Base-by-base conservation (phyloP, 64 coral and sea anemone genomes). In the Pachyseris speciosa region DNA sequence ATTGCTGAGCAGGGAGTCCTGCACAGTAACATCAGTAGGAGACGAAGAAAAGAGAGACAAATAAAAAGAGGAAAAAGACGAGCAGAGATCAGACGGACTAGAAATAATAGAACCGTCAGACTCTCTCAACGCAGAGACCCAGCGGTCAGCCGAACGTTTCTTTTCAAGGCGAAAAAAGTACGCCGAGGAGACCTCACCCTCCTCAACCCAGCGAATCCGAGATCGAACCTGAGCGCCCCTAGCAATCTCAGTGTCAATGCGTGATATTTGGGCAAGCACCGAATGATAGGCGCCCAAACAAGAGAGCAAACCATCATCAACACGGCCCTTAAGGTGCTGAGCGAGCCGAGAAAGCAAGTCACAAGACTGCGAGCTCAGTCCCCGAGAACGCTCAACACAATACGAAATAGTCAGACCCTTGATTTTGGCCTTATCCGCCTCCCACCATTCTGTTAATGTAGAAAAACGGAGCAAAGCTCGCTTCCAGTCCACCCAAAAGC, bases 371-470 rank as follows among this genome's bases (percentile, higher is more conserved):
- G 34, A 16, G 2, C 16, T 30, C 1, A 19, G n/a, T n/a, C n/a
- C 38, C 2, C 20, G 37, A 31, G 37, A 24, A 26, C 43, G 37
- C 25, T 6, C 12, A 16, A 8, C 15, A 24, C 72, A 69, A 64
- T 49, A 90, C 5, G 6, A 28, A 6, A 78, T 64, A 34, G 87
- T 38, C 12, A 78, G 24, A 7, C 63, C 74, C 32, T 78, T 63
- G 9, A 90, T 78, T 9, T 37, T 9, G 25, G 20, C 6, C 29
- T 90, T 90, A 1, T 74, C 87, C 8, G 36, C 63, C 4, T 90
- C 87, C 87, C 87, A 90, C 87, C 87, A 90, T 10, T 84, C 41
- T 4, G 53, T 29, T 4, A 80, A 55, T 19, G 91, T 78, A 9
- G 41, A 19, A 67, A 78, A 93, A 22, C 57, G 9, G 20, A 30